phyloP scores from a whole-genome alignment of 2,797 vertebrate species.

The Enteromius radiatus region DNA sequence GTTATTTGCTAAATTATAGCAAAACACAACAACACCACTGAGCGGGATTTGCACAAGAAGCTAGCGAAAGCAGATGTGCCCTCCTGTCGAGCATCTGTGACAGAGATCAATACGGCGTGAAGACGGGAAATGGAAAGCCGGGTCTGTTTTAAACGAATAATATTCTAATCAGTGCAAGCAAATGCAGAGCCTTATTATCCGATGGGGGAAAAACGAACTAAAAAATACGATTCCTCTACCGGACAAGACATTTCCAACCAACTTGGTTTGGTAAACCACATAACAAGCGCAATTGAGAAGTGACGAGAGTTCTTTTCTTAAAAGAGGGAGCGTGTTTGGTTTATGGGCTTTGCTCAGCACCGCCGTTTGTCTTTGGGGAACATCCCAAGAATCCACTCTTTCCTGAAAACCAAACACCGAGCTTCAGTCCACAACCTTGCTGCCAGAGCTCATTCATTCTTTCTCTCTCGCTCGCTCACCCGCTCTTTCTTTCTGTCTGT shows the following conservation, averaged over 20 bases:
- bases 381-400: constrained; percentile 69
- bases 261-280: constrained; percentile 76
- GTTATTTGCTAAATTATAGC: constrained; percentile 77
- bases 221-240: constrained; percentile 65
- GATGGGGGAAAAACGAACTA: constrained; percentile 56
- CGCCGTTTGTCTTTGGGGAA: constrained; percentile 63
- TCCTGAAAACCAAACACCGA: constrained; percentile 61
- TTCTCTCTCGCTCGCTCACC: background rate
- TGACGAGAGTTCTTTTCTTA: constrained; percentile 75
- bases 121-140: constrained; percentile 66
- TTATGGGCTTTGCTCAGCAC: constrained; percentile 62
- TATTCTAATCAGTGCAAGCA: constrained; percentile 67
- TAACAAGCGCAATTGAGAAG: constrained; percentile 77
- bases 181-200: constrained; percentile 71
- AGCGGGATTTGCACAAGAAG: constrained; percentile 54
- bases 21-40: constrained; percentile 36
- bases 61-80: constrained; percentile 68
- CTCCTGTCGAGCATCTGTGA: constrained; percentile 71
- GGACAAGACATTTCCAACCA: constrained; percentile 72
- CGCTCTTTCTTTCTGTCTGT: constrained; percentile 60
- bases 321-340: constrained; percentile 64
- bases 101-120: constrained; percentile 74
- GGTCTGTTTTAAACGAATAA: constrained; percentile 65
- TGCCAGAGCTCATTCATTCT: constrained; percentile 57
- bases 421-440: constrained; percentile 44